Evolutionary conservation across 1,140 invertebrate genomes (phyloP), one percentile per base, ranked within the genome.

Genomic region (Trypoxylus dichotomus): DNA sequence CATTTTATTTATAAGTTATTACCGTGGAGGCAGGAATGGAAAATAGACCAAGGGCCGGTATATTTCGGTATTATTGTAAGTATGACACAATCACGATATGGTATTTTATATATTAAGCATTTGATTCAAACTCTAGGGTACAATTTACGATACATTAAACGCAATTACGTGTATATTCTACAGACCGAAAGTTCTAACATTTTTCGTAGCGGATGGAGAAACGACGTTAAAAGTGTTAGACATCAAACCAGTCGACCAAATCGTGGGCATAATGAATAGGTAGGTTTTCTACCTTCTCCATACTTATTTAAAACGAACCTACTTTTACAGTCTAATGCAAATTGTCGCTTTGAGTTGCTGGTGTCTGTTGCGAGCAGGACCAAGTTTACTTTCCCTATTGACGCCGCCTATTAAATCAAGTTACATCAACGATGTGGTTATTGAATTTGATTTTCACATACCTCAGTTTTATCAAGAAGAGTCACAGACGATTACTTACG

Each of bases 391-490:
- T 37, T 15, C 37, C 1, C 74, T 74, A 74, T 11, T 54, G 25
- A 13, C 8, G n/a, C 21, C 60, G 3, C 63, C 21, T 7, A 71
- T 74, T 21, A n/a, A 77, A 19, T 24, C 68, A 10, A 54, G n/a
- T 29, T 73, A 19, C 19, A 11, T 77, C 29, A 42, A 75, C 54
- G 71, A 77, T n/a, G 41, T 74, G 1, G 24, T 37, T 1, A 37
- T 77, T 10, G 68, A 73, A 11, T 77, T 73, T 74, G 68, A 77
- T 74, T 73, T 74, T 32, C 76, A 41, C 8, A 47, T 74, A 42
- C 71, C 76, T 10, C 19, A 37, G 19, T 11, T 71, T 11, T 15
- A 27, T 24, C 24, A 74, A 3, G 63, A 43, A 7, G 24, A 32
- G 0, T 21, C 42, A 2, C 21, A 77, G 19, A n/a, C 25, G 6